Conservation (phyloP, 2,113 vertebrate species). For the Dasyurus viverrinus region DNA sequence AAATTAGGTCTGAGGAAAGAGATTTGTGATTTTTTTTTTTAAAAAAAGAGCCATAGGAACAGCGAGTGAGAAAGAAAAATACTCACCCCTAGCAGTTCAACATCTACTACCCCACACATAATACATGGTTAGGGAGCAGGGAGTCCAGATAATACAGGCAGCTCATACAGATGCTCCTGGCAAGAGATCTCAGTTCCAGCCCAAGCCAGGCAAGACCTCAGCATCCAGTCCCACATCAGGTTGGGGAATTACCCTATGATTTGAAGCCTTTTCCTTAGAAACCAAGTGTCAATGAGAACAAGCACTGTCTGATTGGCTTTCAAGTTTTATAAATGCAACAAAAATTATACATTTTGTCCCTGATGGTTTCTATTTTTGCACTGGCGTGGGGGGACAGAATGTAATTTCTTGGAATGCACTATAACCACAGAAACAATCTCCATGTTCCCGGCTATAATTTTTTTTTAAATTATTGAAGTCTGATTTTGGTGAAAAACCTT, state of each 20-base stretch:
- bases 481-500: not conserved
- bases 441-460: not conserved
- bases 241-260: not conserved
- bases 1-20: not conserved
- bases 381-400: not conserved
- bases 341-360: not conserved
- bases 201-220: no score
- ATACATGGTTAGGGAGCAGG: not conserved
- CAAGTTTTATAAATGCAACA: not conserved
- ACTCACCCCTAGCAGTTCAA: not conserved
- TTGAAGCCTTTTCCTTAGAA: not conserved
- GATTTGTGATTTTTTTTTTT: not conserved
- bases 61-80: not conserved
- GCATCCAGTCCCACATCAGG: no score
- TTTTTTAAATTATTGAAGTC: not conserved
- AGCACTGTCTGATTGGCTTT: not conserved
- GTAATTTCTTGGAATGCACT: not conserved
- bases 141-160: not conserved
- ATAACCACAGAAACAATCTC: not conserved
- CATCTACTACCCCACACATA: no score
- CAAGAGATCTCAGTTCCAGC: not conserved
- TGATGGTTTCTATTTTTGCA: not conserved
- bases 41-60: not conserved
- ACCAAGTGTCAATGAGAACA: not conserved
- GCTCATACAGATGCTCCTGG: not conserved